Evolutionary conservation across 2,113 vertebrate species (phyloP).

Genomic region (Gymnarchus niloticus): DNA sequence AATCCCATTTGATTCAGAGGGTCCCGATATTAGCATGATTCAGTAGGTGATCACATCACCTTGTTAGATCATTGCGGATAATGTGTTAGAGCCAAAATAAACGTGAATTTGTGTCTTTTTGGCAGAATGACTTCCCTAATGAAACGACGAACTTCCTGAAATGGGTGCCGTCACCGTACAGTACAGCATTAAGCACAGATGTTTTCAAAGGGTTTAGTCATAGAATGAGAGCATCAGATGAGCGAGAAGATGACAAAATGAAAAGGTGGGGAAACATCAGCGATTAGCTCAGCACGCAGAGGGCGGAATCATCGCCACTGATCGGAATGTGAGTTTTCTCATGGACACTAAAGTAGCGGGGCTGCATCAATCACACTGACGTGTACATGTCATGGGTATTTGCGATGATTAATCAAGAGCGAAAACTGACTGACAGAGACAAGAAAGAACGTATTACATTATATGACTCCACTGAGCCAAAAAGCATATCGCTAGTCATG

Average conservation of each 20-base stretch:
- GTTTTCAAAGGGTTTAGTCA: not conserved
- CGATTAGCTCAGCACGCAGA: not conserved
- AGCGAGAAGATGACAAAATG: not conserved
- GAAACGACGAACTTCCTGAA: not conserved
- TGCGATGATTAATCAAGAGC: slow-evolving; percentile 4
- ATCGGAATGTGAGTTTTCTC: not conserved
- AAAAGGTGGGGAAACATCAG: not conserved
- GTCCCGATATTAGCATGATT: not conserved
- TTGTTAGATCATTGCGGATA: not conserved
- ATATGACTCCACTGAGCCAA: not conserved
- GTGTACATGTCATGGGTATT: slow-evolving; percentile 8
- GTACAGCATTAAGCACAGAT: not conserved
- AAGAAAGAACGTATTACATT: slow-evolving; percentile 12
- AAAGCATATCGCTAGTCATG: not conserved
- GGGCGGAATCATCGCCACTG: not conserved
- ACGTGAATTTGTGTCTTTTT: not conserved
- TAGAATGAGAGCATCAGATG: not conserved
- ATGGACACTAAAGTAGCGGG: not conserved
- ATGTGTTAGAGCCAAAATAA: not conserved
- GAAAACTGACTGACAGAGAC: not conserved
- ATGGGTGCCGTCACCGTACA: not conserved
- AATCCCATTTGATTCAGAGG: slow-evolving; percentile 6
- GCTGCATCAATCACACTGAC: not conserved
- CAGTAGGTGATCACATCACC: not conserved
- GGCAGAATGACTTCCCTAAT: not conserved